Conservation (phyloP, 1,140 invertebrate species). For the Tetramorium parvispinum region DNA sequence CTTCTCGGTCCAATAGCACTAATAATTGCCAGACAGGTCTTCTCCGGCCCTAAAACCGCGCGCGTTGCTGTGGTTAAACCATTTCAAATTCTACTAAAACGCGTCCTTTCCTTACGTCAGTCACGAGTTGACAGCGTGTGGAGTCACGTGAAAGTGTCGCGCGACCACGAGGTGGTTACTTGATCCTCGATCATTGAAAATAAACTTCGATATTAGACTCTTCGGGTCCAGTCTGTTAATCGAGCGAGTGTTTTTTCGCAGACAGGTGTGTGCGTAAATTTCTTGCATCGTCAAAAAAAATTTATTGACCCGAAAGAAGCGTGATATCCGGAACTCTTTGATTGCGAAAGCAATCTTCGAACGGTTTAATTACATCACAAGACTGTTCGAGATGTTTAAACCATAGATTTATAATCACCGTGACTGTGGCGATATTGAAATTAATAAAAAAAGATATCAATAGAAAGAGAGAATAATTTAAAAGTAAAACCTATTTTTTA, state of each 20-base stretch:
- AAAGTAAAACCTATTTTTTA: background rate
- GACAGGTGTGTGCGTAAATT: slow-evolving; percentile 15
- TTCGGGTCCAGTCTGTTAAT: background rate
- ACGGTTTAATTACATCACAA: background rate
- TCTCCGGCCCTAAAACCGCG: slow-evolving; percentile 27
- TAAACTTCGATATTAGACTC: background rate
- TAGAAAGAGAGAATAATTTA: background rate
- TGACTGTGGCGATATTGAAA: background rate
- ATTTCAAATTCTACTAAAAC: background rate
- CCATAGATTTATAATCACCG: background rate
- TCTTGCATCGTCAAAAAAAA: background rate
- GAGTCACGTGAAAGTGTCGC: slow-evolving; percentile 68
- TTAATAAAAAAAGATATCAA: background rate
- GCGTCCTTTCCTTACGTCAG: slow-evolving; percentile 66
- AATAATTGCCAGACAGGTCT: slow-evolving; percentile 18
- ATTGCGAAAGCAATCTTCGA: background rate
- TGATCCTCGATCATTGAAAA: slow-evolving; percentile 23
- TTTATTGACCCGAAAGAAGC: background rate
- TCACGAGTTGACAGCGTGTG: slow-evolving; percentile 77
- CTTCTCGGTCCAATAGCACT: slow-evolving; percentile 9
- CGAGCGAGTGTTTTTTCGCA: slow-evolving; percentile 15
- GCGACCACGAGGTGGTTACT: slow-evolving; percentile 40
- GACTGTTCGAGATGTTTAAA: background rate
- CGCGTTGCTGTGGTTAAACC: background rate
- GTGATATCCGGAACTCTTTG: background rate